Evolutionary conservation across 2,113 vertebrate genomes (phyloP), one percentile per base, ranked within the genome.

Genomic region (Dromas ardeola): DNA sequence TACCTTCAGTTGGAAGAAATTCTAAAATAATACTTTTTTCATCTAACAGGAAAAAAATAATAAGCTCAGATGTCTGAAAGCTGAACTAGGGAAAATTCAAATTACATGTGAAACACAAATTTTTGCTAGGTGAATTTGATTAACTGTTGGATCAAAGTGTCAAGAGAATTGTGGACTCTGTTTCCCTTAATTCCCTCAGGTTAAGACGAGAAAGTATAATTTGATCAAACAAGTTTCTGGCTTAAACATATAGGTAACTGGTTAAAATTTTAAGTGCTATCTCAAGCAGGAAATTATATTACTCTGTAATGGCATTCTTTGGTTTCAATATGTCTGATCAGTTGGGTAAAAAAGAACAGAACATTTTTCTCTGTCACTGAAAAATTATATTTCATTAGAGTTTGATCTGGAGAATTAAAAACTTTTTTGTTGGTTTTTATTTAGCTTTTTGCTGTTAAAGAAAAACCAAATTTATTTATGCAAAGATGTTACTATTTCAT

Each of bases 261-360:
- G 52, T 76, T 93, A 89, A 89, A 74, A 49, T 52, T 89, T 89
- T 78, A 95, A 87, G 67, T 87, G 82, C 8, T 61, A 17, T 81
- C 65, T 94, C 70, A 87, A 95, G 81, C 62, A 91, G 61, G 43
- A 93, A 96, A 96, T 93, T 76, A 30, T 81, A 93, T 93, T 94
- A 89, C 42, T 67, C n/a, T 67, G 23, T 81, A 94, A 89, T 40
- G 30, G 26, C 23, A 11, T 93, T 85, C 20, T 89, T 92, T 77
- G 45, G 40, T 83, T 95, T 93, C 88, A 91, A 73, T 77, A 36
- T 72, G 45, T 91, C 72, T 89, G 84, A 94, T 94, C 83, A 63
- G n/a, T 47, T 84, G 47, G 19, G 63, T 42, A 21, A 56, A 82
- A 62, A 87, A 59, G 23, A 91, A 25, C 3, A 70, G 47, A 69